Evolutionary conservation across 2,888 invertebrate species (phyloP), one percentile per base, ranked within the genome.

Genomic region (Xanthia togata): DNA sequence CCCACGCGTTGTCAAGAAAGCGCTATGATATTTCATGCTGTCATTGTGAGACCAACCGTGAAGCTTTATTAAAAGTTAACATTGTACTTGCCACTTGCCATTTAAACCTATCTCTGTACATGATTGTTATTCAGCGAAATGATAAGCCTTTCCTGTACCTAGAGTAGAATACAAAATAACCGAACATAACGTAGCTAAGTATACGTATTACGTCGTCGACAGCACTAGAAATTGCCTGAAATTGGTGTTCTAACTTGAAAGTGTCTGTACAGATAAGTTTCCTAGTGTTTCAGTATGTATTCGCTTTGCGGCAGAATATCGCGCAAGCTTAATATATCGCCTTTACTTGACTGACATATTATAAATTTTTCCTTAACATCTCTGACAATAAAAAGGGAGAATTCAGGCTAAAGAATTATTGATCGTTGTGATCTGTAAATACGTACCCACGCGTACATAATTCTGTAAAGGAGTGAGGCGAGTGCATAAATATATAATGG

Each of bases 1-100:
- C 88, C 82, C 84, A 90, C 90, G 87, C 87, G 89, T 89, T 84
- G 83, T 90, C 85, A 89, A 90, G 91, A 92, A 92, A 91, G 90
- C 89, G 91, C 90, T 91, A 88, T 92, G 90, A 93, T 94, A 93
- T 94, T 93, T 93, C 91, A 93, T 90, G 85, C 90, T 92, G 91
- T 91, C 93, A 86, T 82, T 90, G 89, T 89, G 90, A 88, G 80
- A 79, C 87, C 91, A 91, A 91, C 90, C 91, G 92, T 91, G 90
- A 92, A 93, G 90, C 92, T 92, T 92, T 92, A 93, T 92, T 91
- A 91, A 91, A 92, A 92, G 90, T 91, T 91, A 88, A 89, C 84
- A 68, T 86, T 81, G 82, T 84, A 86, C 80, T 78, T 80, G 53
- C 73, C 60, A 75, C 63, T 73, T 76, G 70, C 76, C 65, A 63